Base-by-base conservation (phyloP, 2,113 vertebrate species). In the Coryphaenoides rupestris region DNA sequence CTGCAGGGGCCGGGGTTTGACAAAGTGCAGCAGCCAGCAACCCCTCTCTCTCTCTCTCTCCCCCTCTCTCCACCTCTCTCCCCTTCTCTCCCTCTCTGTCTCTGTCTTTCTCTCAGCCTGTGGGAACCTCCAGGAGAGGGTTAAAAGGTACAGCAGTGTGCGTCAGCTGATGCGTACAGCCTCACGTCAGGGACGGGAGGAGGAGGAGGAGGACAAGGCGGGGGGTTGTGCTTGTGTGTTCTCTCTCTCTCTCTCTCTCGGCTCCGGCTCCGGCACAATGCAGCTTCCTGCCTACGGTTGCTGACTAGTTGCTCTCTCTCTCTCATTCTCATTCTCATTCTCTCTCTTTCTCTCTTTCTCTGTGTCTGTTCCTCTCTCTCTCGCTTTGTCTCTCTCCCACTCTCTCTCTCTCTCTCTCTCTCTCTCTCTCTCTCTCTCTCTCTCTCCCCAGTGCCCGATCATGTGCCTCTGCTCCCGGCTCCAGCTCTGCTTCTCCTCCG, bases 91-190 rank as follows among this genome's bases (percentile, higher is more conserved):
- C 13, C 46, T 16, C 13, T 40, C 33, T 10, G 9, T 40, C 9
- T 10, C 33, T 40, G 9, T 7, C 47, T 50, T 16, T 50, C 47
- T n/a, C 47, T 1, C 17, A 3, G 47, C 62, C 19, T 71, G 72
- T 84, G 79, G 78, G 82, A 89, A 79, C 66, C 63, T 1, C 74
- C 78, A 58, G 65, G 63, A 22, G 64, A 54, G 80, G 88, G 88
- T 88, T 84, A 86, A 86, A 40, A 88, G 85, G 82, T 85, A 72
- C 79, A 68, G 78, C 0, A 4, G 33, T 55, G 62, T 87, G 84
- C 84, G 88, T 89, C 88, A 89, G 78, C 78, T 76, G 85, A 70
- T 73, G 76, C 77, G 77, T 60, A 47, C 33, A 10, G 33, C 33
- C 33, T 40, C 13, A 53, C 68, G 79, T 65, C 60, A 61, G 60